These are phyloP conservation scores for Ephestia elutella DNA, from an alignment of 1,140 invertebrate species.

Conservation along the genomic window DNA sequence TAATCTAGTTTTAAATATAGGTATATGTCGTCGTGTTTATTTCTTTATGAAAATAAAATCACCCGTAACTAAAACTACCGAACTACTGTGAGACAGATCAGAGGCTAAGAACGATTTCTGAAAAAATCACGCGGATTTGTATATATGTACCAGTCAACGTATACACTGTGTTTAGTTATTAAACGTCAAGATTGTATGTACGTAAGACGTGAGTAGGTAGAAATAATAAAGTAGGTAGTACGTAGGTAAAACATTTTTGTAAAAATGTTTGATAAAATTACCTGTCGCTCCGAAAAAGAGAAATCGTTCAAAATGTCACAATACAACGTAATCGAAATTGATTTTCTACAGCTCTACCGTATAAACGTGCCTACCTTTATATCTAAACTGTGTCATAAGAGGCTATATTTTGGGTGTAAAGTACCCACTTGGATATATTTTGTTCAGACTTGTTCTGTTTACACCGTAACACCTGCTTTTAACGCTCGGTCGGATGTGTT, in stretches of 20 bases:
- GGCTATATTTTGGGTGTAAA: background rate
- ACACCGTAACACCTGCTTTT: background rate
- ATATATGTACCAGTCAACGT: too few relatives aligned
- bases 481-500: background rate
- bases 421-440: background rate
- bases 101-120: too few relatives aligned
- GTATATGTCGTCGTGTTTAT: too few relatives aligned
- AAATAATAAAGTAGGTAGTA: too few relatives aligned
- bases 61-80: too few relatives aligned
- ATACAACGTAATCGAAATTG: background rate
- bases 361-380: background rate
- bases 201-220: too few relatives aligned
- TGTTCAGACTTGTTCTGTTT: background rate
- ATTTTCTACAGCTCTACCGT: background rate
- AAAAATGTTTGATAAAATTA: background rate
- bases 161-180: too few relatives aligned
- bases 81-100: too few relatives aligned
- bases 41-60: too few relatives aligned
- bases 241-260: background rate
- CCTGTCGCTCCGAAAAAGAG: background rate
- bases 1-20: too few relatives aligned
- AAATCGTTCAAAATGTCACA: constrained; percentile 3
- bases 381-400: background rate
- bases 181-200: too few relatives aligned
- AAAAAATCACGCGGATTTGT: too few relatives aligned